Evolutionary conservation across 2,113 vertebrate genomes (phyloP).

Genomic region (Microcebus jonahi): DNA sequence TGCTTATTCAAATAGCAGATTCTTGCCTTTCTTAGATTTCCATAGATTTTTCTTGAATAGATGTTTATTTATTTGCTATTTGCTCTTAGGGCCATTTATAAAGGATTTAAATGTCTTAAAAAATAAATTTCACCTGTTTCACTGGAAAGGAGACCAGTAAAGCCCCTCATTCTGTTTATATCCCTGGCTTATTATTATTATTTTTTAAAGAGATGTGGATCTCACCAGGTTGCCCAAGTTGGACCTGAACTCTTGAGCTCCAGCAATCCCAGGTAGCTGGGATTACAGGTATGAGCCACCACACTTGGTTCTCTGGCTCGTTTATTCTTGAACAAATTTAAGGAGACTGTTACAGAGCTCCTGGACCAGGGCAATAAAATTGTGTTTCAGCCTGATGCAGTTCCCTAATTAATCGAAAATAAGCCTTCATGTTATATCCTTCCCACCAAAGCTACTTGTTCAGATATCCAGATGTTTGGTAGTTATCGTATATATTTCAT

Average conservation of each 20-base stretch:
- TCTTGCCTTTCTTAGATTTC: background rate
- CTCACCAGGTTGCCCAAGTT: background rate
- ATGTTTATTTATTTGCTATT: background rate
- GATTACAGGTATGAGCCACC: background rate
- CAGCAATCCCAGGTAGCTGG: background rate
- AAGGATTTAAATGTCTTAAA: background rate
- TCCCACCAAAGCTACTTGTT: background rate
- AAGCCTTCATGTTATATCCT: background rate
- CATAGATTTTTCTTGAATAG: background rate
- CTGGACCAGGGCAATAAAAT: background rate
- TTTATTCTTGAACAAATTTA: background rate
- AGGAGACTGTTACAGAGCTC: background rate
- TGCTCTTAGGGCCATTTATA: background rate
- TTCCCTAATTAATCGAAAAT: background rate
- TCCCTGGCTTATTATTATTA: background rate
- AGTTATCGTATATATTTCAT: background rate
- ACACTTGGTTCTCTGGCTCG: background rate
- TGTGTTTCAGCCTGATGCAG: background rate
- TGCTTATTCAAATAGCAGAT: background rate
- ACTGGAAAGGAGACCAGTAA: background rate
- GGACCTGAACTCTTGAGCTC: background rate
- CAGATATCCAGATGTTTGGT: background rate
- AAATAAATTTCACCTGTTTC: background rate
- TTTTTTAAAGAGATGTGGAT: background rate
- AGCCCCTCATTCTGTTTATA: too few relatives aligned